phyloP scores from a whole-genome alignment of 2,888 invertebrate species.

The Megalurothrips usitatus region DNA sequence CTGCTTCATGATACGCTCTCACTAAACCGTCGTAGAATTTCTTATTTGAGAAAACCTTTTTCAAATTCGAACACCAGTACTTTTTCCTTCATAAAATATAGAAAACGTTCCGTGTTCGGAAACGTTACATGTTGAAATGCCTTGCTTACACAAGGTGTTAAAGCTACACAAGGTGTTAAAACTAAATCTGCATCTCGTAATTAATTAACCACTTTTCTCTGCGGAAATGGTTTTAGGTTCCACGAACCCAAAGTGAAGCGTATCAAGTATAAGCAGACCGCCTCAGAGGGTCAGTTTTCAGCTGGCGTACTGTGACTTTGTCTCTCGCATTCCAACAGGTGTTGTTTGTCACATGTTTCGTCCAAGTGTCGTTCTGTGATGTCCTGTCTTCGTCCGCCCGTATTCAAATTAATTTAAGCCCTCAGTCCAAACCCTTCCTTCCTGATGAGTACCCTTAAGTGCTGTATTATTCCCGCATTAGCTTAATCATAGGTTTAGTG shows the following conservation, averaged over 20 bases:
- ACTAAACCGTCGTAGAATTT: neutral
- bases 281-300: neutral
- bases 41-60: no score
- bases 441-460: neutral
- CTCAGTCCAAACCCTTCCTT: neutral
- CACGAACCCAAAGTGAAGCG: neutral
- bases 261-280: neutral
- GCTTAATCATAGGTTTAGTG: neutral
- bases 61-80: no score
- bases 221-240: no score
- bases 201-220: no score
- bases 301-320: neutral
- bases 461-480: neutral
- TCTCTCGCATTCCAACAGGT: neutral
- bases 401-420: no score
- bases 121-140: no score
- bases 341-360: slow-evolving; percentile 22
- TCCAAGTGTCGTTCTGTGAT: slow-evolving; percentile 16
- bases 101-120: neutral
- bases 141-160: no score
- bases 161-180: no score
- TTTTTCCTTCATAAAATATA: neutral
- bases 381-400: neutral
- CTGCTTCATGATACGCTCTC: slow-evolving; percentile 1
- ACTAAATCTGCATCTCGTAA: no score